Evolutionary conservation across 2,113 vertebrate species (phyloP).

Genomic region (Mugil cephalus): DNA sequence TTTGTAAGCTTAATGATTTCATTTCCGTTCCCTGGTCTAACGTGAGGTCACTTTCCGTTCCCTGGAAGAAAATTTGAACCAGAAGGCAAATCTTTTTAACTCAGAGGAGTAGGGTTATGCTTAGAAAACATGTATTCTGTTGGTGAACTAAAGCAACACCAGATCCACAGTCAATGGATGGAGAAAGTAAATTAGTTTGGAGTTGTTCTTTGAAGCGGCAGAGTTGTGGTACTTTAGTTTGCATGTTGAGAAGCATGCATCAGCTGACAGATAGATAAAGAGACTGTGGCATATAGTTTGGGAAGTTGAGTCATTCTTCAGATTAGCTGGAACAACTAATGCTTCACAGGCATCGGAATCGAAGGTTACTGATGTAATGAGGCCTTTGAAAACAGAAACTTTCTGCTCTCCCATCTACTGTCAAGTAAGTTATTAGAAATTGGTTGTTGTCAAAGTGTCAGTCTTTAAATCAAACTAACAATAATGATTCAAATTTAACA

Average conservation of each 20-base stretch:
- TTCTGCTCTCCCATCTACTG: conserved; percentile 27
- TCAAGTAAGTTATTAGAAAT: conserved; percentile 41
- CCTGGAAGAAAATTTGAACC: conserved; percentile 25
- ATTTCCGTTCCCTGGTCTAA: conserved; percentile 27
- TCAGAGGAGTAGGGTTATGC: background rate
- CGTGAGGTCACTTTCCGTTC: conserved; percentile 27
- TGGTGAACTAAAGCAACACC: background rate
- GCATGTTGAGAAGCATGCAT: conserved; percentile 47
- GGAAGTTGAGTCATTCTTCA: conserved; percentile 28
- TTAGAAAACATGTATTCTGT: conserved; percentile 4
- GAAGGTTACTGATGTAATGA: conserved; percentile 60
- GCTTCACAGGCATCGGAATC: conserved; percentile 29
- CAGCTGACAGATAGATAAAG: conserved; percentile 59
- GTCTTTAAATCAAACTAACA: conserved; percentile 25
- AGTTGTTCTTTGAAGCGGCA: conserved; percentile 42
- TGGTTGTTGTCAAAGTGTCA: conserved; percentile 34
- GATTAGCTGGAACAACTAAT: conserved; percentile 43
- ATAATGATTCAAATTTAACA: conserved; percentile 19
- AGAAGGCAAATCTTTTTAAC: conserved; percentile 36
- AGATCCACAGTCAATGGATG: conserved; percentile 21
- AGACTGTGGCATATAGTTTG: conserved; percentile 41
- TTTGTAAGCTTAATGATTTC: conserved; percentile 46
- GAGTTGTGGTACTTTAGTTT: conserved; percentile 45
- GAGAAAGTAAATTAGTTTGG: conserved; percentile 41
- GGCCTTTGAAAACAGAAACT: conserved; percentile 41